Evolutionary conservation across 2,113 vertebrate genomes (phyloP).

Genomic region (Erinaceus europaeus): DNA sequence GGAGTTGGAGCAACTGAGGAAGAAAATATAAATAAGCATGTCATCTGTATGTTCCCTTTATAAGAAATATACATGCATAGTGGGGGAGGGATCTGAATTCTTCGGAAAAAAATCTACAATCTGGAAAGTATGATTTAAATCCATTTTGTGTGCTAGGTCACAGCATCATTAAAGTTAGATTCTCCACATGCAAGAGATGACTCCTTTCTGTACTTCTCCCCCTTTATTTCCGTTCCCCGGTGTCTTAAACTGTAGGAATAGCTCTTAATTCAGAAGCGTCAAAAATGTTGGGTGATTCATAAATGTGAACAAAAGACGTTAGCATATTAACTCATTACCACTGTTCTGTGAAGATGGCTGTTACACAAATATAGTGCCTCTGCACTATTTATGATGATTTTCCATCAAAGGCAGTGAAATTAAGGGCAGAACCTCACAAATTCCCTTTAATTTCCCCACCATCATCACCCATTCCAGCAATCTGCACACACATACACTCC

Average conservation of each 20-base stretch:
- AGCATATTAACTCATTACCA: neutral
- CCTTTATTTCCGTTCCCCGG: neutral
- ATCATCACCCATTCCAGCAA: neutral
- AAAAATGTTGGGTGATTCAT: neutral
- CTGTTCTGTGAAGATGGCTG: neutral
- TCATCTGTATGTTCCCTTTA: neutral
- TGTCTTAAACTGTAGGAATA: neutral
- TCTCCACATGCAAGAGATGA: neutral
- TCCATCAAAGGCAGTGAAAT: neutral
- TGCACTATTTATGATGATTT: neutral
- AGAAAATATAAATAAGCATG: neutral
- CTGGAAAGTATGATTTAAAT: neutral
- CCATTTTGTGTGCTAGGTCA: neutral
- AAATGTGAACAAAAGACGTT: neutral
- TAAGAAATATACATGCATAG: neutral
- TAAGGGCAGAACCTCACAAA: neutral
- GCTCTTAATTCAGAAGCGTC: neutral
- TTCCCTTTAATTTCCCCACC: neutral
- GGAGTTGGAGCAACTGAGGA: neutral
- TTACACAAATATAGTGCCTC: neutral
- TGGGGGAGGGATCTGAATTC: neutral
- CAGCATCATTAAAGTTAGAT: neutral
- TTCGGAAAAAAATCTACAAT: neutral
- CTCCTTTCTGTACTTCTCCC: fast-evolving
- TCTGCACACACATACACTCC: neutral